Percentiles rank a stretch among this genome's conserved stretches.
Conservation (phyloP, 2,888 invertebrate species). For the Petrolisthes manimaculis region DNA sequence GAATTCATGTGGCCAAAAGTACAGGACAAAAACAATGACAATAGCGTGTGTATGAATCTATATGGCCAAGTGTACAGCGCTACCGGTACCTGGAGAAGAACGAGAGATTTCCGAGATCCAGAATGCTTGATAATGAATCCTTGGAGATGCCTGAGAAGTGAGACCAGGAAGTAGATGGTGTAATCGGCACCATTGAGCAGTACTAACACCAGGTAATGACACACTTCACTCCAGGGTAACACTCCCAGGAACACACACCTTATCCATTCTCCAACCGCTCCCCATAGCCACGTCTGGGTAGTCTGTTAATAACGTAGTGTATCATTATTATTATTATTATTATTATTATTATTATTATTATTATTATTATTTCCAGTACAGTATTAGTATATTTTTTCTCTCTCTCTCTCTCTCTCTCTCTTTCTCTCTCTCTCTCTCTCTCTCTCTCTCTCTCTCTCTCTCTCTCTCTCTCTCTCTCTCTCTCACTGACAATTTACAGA, state of each 20-base stretch:
- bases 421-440: neutral
- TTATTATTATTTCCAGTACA: no score
- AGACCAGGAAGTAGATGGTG: conserved; percentile 59
- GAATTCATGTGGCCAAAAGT: no score
- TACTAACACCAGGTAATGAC: conserved; percentile 56
- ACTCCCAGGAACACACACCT: conserved; percentile 60
- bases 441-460: neutral
- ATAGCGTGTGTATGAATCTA: no score
- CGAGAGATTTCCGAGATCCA: conserved; percentile 16
- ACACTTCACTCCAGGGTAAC: conserved; percentile 61
- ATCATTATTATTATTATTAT: no score
- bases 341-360: no score
- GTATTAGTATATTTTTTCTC: no score
- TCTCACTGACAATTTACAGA: no score
- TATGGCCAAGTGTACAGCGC: no score
- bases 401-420: neutral
- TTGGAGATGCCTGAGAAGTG: conserved; percentile 60
- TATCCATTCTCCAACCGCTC: conserved; percentile 57
- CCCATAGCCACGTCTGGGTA: conserved; percentile 45
- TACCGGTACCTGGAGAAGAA: conserved; percentile 50
- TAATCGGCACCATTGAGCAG: conserved; percentile 59
- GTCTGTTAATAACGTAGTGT: neutral
- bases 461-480: no score
- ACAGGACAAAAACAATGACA: no score
- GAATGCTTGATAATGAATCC: conserved; percentile 31